Percentiles rank a stretch among this genome's conserved stretches.
These are phyloP conservation scores for Tragelaphus buxtoni DNA, from an alignment of 2,113 vertebrate species.

Conservation along the genomic window DNA sequence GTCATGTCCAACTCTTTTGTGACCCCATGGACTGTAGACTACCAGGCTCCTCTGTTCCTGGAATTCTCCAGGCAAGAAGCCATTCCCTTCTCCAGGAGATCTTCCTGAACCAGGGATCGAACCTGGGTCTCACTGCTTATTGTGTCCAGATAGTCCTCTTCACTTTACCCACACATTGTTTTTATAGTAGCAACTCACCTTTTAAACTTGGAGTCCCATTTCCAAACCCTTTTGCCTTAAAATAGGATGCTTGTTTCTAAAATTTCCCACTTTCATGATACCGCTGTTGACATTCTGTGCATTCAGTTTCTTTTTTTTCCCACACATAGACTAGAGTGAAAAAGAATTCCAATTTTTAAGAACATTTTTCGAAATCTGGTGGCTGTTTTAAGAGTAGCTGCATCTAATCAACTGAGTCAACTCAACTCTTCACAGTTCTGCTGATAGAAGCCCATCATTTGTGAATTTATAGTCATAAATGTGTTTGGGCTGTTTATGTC, in stretches of 20 bases:
- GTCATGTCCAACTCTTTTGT: neutral
- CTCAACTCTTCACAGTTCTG: neutral
- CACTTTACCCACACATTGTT: neutral
- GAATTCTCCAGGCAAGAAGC: neutral
- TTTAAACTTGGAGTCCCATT: constrained; percentile 5
- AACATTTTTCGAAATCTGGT: neutral
- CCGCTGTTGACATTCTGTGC: neutral
- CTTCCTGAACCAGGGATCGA: neutral
- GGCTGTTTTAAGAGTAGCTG: neutral
- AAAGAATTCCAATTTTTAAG: constrained; percentile 36
- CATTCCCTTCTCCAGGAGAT: neutral
- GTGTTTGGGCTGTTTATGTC: neutral
- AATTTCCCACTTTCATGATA: neutral
- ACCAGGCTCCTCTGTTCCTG: neutral
- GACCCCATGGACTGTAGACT: neutral
- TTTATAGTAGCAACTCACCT: neutral
- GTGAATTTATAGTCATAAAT: neutral
- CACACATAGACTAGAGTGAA: neutral
- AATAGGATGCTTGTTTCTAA: constrained; percentile 35
- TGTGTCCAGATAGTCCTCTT: neutral
- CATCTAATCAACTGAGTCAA: neutral
- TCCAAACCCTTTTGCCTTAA: constrained; percentile 5
- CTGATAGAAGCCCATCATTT: neutral
- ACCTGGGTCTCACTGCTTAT: neutral
- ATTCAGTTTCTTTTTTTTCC: neutral